Evolutionary conservation across 2,888 invertebrate genomes (phyloP).

Genomic region (Bursaphelenchus okinawaensis): DNA sequence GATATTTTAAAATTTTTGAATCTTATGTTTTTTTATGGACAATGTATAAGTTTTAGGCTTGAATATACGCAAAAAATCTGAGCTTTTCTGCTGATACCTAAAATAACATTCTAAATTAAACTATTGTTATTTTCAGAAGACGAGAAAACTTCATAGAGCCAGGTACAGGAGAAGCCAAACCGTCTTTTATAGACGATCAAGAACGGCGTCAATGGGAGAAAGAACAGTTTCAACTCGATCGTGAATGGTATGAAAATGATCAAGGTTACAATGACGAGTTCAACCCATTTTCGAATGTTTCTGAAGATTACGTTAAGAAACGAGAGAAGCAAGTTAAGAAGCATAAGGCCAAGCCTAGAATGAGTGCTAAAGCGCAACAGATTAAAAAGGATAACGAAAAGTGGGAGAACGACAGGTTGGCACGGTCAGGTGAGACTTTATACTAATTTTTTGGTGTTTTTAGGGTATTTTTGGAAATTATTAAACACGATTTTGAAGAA

Average conservation of each 20-base stretch:
- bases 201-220: slow-evolving; percentile 79
- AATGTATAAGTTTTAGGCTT: background rate
- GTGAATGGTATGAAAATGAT: slow-evolving; percentile 71
- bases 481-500: too few species aligned
- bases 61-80: background rate
- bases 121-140: background rate
- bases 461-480: too few species aligned
- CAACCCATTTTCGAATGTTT: slow-evolving; percentile 74
- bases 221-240: slow-evolving; percentile 78
- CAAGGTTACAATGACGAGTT: slow-evolving; percentile 74
- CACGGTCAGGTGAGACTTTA: slow-evolving; percentile 65
- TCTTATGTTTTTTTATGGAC: background rate
- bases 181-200: slow-evolving; percentile 62
- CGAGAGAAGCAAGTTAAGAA: slow-evolving; percentile 82
- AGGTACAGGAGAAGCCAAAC: slow-evolving; percentile 20
- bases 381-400: slow-evolving; percentile 91
- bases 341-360: slow-evolving; percentile 71
- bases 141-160: background rate
- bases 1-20: background rate
- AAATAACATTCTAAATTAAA: background rate
- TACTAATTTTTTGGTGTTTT: background rate
- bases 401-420: slow-evolving; percentile 97
- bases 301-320: slow-evolving; percentile 80
- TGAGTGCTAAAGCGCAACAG: slow-evolving; percentile 91
- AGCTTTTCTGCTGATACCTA: too few species aligned